These are phyloP conservation scores for Thymelicus acteon DNA, from an alignment of 2,888 invertebrate species.

Conservation along the genomic window DNA sequence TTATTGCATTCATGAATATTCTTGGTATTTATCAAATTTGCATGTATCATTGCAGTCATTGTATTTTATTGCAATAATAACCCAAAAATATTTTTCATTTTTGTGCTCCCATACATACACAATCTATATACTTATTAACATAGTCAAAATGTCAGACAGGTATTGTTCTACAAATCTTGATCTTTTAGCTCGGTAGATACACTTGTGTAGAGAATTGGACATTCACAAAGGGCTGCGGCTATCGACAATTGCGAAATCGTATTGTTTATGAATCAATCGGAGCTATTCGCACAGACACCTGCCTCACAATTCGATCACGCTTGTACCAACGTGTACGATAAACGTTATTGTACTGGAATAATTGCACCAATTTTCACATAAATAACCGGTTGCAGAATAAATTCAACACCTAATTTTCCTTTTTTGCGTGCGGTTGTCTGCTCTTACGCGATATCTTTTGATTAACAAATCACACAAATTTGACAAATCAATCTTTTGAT, in stretches of 20 bases:
- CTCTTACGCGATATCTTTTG: slow-evolving; percentile 9
- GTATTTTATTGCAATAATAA: not conserved
- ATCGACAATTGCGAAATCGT: slow-evolving; percentile 57
- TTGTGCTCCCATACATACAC: too few relatives aligned
- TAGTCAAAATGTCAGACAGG: slow-evolving; percentile 16
- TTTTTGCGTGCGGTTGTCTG: slow-evolving; percentile 24
- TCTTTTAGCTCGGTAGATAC: slow-evolving; percentile 11
- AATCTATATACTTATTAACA: not conserved
- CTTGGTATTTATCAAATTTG: not conserved
- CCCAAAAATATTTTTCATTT: not conserved
- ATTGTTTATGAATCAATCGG: slow-evolving; percentile 57
- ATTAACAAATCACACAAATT: not conserved
- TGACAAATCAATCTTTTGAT: not conserved
- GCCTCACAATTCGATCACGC: slow-evolving; percentile 31
- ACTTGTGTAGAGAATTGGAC: slow-evolving; percentile 28
- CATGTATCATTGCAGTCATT: not conserved
- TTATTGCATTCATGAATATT: too few relatives aligned
- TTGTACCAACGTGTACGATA: slow-evolving; percentile 23
- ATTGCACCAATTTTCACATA: slow-evolving; percentile 36
- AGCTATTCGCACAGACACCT: slow-evolving; percentile 34
- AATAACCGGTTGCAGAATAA: slow-evolving; percentile 29
- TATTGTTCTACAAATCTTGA: slow-evolving; percentile 19
- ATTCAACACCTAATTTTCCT: slow-evolving; percentile 26
- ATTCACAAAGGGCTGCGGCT: slow-evolving; percentile 51
- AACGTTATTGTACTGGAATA: slow-evolving; percentile 37